phyloP scores from a whole-genome alignment of 1,140 invertebrate species.

The Drosophila sechellia region DNA sequence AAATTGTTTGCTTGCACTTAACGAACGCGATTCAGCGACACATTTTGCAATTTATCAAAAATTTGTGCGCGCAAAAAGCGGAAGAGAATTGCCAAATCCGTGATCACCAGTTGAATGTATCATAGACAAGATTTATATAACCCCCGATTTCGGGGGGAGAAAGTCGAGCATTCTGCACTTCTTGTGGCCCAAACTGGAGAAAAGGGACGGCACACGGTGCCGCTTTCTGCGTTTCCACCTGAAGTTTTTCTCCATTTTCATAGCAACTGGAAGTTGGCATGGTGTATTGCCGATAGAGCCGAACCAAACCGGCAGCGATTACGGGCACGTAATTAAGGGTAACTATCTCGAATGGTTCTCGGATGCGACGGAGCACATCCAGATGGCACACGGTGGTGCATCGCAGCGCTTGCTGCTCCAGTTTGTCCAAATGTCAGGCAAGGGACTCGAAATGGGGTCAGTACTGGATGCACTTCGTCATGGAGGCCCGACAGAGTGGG shows the following conservation, averaged over 20 bases:
- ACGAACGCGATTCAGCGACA: constrained; percentile 43
- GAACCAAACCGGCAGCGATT: constrained; percentile 37
- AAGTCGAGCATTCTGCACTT: constrained; percentile 66
- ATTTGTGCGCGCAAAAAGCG: constrained; percentile 41
- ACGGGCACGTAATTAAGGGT: constrained; percentile 60
- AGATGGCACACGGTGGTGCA: constrained; percentile 25
- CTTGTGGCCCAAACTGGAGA: constrained; percentile 29
- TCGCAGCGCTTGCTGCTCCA: constrained; percentile 46
- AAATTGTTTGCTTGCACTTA: constrained; percentile 75
- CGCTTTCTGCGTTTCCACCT: constrained; percentile 70
- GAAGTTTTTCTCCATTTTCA: background rate
- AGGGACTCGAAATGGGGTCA: constrained; percentile 25
- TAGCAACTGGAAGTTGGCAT: constrained; percentile 8
- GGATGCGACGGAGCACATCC: constrained; percentile 59
- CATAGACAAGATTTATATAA: constrained; percentile 62
- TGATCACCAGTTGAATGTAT: constrained; percentile 47
- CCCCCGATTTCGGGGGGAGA: constrained; percentile 44
- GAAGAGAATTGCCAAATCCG: constrained; percentile 57
- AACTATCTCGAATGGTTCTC: constrained; percentile 64
- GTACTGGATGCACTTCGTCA: constrained; percentile 33
- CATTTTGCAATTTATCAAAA: constrained; percentile 64
- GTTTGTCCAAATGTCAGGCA: constrained; percentile 60
- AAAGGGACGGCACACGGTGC: constrained; percentile 40
- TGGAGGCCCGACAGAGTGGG: constrained; percentile 5
- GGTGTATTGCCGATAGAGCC: constrained; percentile 33